Evolutionary conservation across 2,113 vertebrate genomes (phyloP).

Genomic region (Corydoras maculifer): DNA sequence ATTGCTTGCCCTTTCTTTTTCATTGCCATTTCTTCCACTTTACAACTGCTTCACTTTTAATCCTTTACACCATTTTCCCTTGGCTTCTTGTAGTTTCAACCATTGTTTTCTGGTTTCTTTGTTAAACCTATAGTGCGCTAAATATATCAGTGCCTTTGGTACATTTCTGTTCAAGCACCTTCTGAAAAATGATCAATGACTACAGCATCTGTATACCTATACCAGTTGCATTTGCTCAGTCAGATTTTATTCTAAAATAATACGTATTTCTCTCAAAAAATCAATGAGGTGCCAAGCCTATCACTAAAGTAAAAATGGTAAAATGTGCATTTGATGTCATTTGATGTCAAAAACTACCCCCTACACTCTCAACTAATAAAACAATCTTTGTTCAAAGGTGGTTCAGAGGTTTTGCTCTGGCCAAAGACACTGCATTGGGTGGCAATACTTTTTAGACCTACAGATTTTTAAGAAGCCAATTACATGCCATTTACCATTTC

Average conservation of each 20-base stretch:
- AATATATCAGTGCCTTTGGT: constrained; percentile 6
- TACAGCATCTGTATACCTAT: constrained; percentile 12
- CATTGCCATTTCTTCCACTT: constrained; percentile 7
- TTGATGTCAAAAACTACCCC: too few species aligned
- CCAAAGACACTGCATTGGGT: too few species aligned
- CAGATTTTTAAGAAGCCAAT: too few species aligned
- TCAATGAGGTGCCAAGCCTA: neutral
- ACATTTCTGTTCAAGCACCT: constrained; percentile 21
- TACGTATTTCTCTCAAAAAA: neutral
- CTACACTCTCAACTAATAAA: too few species aligned
- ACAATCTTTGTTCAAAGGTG: too few species aligned
- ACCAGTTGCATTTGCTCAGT: constrained; percentile 11
- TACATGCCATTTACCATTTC: too few species aligned
- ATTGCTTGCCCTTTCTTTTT: constrained; percentile 3
- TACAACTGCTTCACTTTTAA: constrained; percentile 19
- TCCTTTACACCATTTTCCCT: neutral
- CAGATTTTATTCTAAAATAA: neutral
- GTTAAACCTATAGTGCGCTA: constrained; percentile 1
- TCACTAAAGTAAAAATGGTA: neutral
- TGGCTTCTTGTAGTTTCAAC: constrained; percentile 1
- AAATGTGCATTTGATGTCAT: neutral
- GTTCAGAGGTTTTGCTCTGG: too few species aligned
- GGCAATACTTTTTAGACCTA: too few species aligned
- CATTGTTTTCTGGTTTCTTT: neutral
- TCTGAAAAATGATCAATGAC: constrained; percentile 24